Conservation (phyloP, 2,113 vertebrate genomes). For the Colossoma macropomum region DNA sequence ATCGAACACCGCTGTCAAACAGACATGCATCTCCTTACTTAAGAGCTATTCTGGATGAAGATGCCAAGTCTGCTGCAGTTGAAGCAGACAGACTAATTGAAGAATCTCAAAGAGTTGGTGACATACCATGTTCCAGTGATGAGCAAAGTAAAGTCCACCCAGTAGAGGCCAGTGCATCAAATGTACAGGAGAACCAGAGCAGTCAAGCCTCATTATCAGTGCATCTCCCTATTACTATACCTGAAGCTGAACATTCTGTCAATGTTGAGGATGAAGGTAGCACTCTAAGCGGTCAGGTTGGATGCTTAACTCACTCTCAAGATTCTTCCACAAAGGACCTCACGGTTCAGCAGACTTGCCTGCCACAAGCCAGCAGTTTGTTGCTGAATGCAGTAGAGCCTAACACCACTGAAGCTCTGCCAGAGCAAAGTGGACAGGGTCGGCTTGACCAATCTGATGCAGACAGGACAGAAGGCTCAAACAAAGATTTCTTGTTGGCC, state of each 20-base stretch:
- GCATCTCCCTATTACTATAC: slow-evolving; percentile 64
- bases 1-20: slow-evolving; percentile 72
- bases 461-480: slow-evolving; percentile 55
- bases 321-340: slow-evolving; percentile 66
- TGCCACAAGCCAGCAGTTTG: slow-evolving; percentile 63
- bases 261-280: slow-evolving; percentile 70
- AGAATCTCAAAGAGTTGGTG: slow-evolving; percentile 78
- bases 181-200: slow-evolving; percentile 69
- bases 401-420: slow-evolving; percentile 52
- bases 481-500: slow-evolving; percentile 50
- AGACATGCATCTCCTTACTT: slow-evolving; percentile 83
- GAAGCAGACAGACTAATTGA: slow-evolving; percentile 77
- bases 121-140: slow-evolving; percentile 69
- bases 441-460: slow-evolving; percentile 48
- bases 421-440: slow-evolving; percentile 53
- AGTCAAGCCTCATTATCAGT: slow-evolving; percentile 52
- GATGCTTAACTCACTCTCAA: slow-evolving; percentile 67
- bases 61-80: slow-evolving; percentile 78
- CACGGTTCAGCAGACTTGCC: slow-evolving; percentile 52
- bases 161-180: slow-evolving; percentile 69
- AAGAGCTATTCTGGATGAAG: slow-evolving; percentile 88
- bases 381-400: slow-evolving; percentile 53
- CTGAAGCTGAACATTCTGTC: slow-evolving; percentile 70
- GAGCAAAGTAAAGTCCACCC: slow-evolving; percentile 73
- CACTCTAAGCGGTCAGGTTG: slow-evolving; percentile 62